Evolutionary conservation across 1,140 invertebrate species (phyloP).

Genomic region (Proales similis): DNA sequence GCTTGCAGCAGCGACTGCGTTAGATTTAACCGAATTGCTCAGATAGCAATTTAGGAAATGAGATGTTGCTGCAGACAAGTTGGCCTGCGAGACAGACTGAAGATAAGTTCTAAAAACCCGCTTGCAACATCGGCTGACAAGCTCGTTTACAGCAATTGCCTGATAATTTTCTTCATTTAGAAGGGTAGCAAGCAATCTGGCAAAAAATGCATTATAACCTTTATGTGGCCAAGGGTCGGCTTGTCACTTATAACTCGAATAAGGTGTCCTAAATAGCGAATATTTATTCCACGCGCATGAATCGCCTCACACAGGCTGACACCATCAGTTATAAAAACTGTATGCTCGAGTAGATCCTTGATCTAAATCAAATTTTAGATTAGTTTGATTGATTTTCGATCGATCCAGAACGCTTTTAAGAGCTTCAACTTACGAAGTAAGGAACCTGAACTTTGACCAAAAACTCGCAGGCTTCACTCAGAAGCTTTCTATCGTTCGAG

Average conservation of each 20-base stretch:
- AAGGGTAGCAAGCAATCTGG: background rate
- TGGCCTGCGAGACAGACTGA: slow-evolving; percentile 79
- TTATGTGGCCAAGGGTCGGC: slow-evolving; percentile 59
- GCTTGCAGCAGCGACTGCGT: background rate
- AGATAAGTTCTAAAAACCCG: slow-evolving; percentile 85
- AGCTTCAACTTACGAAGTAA: slow-evolving; percentile 67
- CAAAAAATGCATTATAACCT: slow-evolving; percentile 52
- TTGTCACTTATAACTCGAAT: slow-evolving; percentile 9
- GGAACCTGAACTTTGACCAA: slow-evolving; percentile 85
- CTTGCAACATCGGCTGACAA: slow-evolving; percentile 78
- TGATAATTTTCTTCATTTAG: slow-evolving; percentile 55
- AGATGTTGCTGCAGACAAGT: slow-evolving; percentile 73
- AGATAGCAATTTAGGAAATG: slow-evolving; percentile 88
- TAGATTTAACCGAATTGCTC: slow-evolving; percentile 11
- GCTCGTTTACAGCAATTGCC: slow-evolving; percentile 74
- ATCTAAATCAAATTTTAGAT: slow-evolving; percentile 58
- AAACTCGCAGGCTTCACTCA: slow-evolving; percentile 90
- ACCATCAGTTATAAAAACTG: slow-evolving; percentile 86
- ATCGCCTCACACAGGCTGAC: slow-evolving; percentile 2
- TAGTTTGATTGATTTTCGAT: background rate
- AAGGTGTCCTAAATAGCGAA: slow-evolving; percentile 85
- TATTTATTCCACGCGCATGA: slow-evolving; percentile 72
- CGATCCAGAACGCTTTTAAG: slow-evolving; percentile 3
- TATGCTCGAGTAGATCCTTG: slow-evolving; percentile 81
- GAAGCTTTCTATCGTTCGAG: slow-evolving; percentile 73